These are phyloP conservation scores for Drosophila lini DNA, from an alignment of 1,140 invertebrate species.

Conservation along the genomic window DNA sequence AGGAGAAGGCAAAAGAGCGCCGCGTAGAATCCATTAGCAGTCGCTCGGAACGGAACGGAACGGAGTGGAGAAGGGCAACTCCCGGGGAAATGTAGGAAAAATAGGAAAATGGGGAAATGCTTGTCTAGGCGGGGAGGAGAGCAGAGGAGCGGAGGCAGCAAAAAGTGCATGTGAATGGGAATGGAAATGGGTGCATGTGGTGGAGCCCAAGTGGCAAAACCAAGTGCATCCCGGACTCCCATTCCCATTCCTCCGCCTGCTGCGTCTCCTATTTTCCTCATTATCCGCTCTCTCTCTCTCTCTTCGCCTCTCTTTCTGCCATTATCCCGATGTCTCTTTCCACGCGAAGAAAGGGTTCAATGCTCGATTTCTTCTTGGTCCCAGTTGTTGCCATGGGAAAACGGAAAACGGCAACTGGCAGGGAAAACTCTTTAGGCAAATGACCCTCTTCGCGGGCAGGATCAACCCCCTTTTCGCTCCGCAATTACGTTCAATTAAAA, in stretches of 20 bases:
- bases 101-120: conserved; percentile 13
- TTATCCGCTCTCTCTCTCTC: conserved; percentile 15
- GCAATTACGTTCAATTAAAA: conserved; percentile 65
- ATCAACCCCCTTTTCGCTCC: conserved; percentile 49
- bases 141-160: conserved; percentile 2
- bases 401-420: not conserved
- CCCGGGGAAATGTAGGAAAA: conserved; percentile 15
- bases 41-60: conserved; percentile 14
- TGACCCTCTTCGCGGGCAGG: conserved; percentile 48
- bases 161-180: conserved; percentile 49
- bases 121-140: not conserved
- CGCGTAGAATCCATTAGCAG: conserved; percentile 65
- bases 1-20: conserved; percentile 50
- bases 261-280: conserved; percentile 10
- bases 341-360: conserved; percentile 69
- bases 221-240: conserved; percentile 26
- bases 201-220: conserved; percentile 37
- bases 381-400: conserved; percentile 67
- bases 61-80: conserved; percentile 3
- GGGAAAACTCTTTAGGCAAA: conserved; percentile 32
- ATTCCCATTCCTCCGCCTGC: conserved; percentile 10
- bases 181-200: conserved; percentile 62
- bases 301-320: not conserved
- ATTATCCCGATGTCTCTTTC: conserved; percentile 18
- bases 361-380: conserved; percentile 65